Conservation (phyloP, 2,797 vertebrate species). For the Lacerta bilineata region DNA sequence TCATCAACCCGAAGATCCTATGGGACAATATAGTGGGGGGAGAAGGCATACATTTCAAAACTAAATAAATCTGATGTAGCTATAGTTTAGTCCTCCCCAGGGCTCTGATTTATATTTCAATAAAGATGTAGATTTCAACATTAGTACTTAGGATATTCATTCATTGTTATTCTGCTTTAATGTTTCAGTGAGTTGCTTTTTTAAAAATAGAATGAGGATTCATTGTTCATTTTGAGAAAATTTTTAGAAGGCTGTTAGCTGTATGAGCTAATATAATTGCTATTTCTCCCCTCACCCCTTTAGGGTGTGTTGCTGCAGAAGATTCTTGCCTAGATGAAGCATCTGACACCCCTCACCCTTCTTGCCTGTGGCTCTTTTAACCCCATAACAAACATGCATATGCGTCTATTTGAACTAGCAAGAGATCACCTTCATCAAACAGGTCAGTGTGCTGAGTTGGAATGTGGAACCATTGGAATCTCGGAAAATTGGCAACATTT, state of each 20-base stretch:
- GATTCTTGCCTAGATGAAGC: conserved; percentile 78
- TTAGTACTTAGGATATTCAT: background rate
- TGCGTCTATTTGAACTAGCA: conserved; percentile 93
- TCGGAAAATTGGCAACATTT: background rate
- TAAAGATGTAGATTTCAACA: background rate
- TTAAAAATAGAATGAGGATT: background rate
- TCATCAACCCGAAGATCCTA: background rate
- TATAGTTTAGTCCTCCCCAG: background rate
- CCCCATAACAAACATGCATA: conserved; percentile 94
- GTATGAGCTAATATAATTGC: background rate
- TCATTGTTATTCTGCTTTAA: background rate
- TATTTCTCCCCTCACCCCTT: conserved; percentile 35
- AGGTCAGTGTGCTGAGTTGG: conserved; percentile 72
- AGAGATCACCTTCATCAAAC: conserved; percentile 88
- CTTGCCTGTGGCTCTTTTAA: conserved; percentile 94
- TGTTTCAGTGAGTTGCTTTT: background rate
- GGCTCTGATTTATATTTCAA: background rate
- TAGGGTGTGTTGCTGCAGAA: conserved; percentile 56
- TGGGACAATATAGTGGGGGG: background rate
- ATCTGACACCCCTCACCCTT: conserved; percentile 86
- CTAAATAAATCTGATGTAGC: background rate
- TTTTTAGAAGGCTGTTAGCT: background rate
- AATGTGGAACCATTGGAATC: background rate
- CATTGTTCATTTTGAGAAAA: conserved; percentile 16
- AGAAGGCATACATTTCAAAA: background rate